Base-by-base conservation (phyloP, 2,113 vertebrate genomes). In the Cebus imitator region DNA sequence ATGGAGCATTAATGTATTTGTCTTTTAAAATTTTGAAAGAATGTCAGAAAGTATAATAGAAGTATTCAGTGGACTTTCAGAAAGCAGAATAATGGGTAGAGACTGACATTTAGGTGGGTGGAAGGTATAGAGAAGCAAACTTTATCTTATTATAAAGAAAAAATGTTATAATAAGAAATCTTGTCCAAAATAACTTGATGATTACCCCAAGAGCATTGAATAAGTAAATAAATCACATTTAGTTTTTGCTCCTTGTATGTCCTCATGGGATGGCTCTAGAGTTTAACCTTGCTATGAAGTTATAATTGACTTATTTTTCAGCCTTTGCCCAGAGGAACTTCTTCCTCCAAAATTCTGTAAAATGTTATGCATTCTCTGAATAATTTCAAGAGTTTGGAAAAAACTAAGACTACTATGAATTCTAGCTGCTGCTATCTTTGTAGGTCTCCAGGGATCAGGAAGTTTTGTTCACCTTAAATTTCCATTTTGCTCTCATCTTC, bases 291-390 rank as follows among this genome's bases (percentile, higher is more conserved):
- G 79, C 87, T 97, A 86, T 9, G 58, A 95, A 93, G 55, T 82
- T 82, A 84, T 94, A 96, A 97, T 96, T 96, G 81, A 86, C 83
- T 89, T 66, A 86, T 79, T 94, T 92, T 88, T 91, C 11, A 81
- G 25, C 32, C 25, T n/a, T 82, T 55, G 92, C 95, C 87, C 94
- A 68, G 61, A 95, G 90, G 92, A 70, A 80, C n/a, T 45, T 61
- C 30, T 30, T 92, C n/a, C 68, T 93, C 18, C 70, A 92, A 91
- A 96, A 70, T 96, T 43, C 75, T 83, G 23, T 61, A 92, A 94
- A 95, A 1, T 40, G 92, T 90, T 66, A 48, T 96, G 52, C 35
- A 96, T 80, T 86, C 30, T 87, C 75, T 80, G 91, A 88, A 94
- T 16, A n/a, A 57, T 95, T 97, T 95, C 58, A 66, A 18, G 23